A percentile compares a stretch with the other conserved stretches of the same genome.
Conservation (phyloP, 1,140 invertebrate species). For the Lithobius niger region DNA sequence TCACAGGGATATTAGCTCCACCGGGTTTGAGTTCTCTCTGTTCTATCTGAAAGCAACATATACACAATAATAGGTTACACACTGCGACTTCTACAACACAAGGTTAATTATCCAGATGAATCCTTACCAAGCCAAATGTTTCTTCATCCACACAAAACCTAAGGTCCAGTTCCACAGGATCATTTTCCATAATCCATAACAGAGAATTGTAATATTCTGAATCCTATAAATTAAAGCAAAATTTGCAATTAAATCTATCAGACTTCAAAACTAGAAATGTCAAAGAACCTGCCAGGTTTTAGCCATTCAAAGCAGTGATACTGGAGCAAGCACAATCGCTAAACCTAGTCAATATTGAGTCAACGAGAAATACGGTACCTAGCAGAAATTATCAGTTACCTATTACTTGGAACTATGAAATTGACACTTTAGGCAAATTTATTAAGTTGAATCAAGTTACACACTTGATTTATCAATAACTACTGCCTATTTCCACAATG, state of each 20-base stretch:
- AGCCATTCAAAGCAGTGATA: too few relatives aligned
- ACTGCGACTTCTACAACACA: neutral
- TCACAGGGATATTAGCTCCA: constrained; percentile 79
- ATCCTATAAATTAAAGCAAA: constrained; percentile 41
- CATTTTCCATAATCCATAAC: constrained; percentile 90
- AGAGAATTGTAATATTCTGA: constrained; percentile 97
- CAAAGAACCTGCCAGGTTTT: neutral
- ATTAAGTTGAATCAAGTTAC: too few relatives aligned
- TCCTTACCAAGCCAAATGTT: constrained; percentile 56
- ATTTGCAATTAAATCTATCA: too few relatives aligned
- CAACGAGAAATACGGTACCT: too few relatives aligned
- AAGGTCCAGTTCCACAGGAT: constrained; percentile 83
- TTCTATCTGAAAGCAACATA: constrained; percentile 48
- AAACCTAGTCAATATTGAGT: too few relatives aligned
- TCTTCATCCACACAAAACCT: constrained; percentile 95
- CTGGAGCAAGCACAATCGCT: too few relatives aligned
- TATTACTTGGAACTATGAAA: too few relatives aligned
- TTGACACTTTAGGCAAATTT: too few relatives aligned
- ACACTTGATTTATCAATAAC: too few relatives aligned
- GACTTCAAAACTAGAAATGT: neutral
- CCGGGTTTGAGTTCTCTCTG: constrained; percentile 81
- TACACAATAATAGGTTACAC: neutral
- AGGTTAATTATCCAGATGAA: neutral
- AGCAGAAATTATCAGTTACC: too few relatives aligned
- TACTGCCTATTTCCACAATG: too few relatives aligned